phyloP scores from a whole-genome alignment of 2,888 invertebrate genomes.

The Chloroclystis v-ata region DNA sequence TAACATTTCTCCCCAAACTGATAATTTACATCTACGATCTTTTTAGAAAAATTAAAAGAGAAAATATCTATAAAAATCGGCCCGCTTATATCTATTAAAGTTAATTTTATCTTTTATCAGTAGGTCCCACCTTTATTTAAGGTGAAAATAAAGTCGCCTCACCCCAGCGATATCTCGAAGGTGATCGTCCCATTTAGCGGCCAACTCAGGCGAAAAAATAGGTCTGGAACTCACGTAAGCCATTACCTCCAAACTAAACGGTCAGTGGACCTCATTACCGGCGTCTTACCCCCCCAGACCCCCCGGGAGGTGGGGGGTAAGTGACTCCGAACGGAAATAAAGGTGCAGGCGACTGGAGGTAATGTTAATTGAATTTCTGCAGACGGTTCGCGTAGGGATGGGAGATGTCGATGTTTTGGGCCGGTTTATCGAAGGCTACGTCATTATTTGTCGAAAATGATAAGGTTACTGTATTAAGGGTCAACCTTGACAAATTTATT shows the following conservation, averaged over 20 bases:
- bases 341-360: conserved; percentile 79
- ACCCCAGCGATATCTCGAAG: conserved; percentile 23
- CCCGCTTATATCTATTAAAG: no score
- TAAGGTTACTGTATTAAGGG: no score
- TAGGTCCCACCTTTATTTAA: background rate
- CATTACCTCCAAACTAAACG: conserved; percentile 76
- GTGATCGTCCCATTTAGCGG: conserved; percentile 32
- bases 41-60: no score
- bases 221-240: conserved; percentile 61
- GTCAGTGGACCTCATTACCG: conserved; percentile 75
- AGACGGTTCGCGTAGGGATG: conserved; percentile 61
- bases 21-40: no score
- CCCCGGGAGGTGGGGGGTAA: conserved; percentile 40
- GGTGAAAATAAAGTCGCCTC: background rate
- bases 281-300: conserved; percentile 46
- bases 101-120: background rate
- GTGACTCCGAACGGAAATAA: conserved; percentile 79
- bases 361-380: conserved; percentile 80
- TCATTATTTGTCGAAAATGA: no score
- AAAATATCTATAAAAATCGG: no score
- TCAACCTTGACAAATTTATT: no score
- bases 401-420: conserved; percentile 27
- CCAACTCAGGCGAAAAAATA: conserved; percentile 38
- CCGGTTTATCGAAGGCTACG: conserved; percentile 11
- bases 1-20: no score